Base-by-base conservation (phyloP, 1,140 invertebrate species). In the Aphis craccivora region DNA sequence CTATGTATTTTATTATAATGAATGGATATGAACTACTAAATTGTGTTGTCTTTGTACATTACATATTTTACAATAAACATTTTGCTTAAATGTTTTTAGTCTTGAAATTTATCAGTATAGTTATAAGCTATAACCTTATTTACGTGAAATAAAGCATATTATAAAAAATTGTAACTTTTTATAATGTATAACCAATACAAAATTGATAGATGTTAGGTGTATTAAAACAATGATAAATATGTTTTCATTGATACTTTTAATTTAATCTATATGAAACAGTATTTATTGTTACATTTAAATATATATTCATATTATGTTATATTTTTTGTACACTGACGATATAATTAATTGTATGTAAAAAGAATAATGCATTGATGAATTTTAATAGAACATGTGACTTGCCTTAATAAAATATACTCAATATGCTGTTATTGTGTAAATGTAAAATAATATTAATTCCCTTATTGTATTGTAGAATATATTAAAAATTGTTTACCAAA, bases 221-320 rank as follows among this genome's bases (percentile, higher is more conserved):
- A 55, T 55, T 37, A 14, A 40, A 89, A 53, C 18, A 25, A 89
- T 23, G 53, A 37, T 40, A 53, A 55, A 51, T 35, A 22, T 53
- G n/a, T n/a, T 48, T n/a, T n/a, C 14, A 88, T n/a, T 88, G 35
- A 53, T 53, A 23, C 53, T 89, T 53, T 43, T 43, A 25, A 25
- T 86, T 86, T 40, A 43, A 86, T 86, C 40, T 25, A 86, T 86
- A 51, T 88, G 25, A 55, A 89, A 55, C 20, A 89, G 18, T 14
- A 55, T 55, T 48, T 37, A 89, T 89, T 89, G 22, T 89, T 89
- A 89, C 30, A 55, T 30, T n/a, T 35, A 84, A 25, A 76, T n/a
- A 30, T 76, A 81, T 81, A 83, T 83, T 83, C 60, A 43, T 86
- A 86, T 86, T 86, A 25, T 86, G 30, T 2, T 43, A 53, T 55